These are phyloP conservation scores for Anoplopoma fimbria DNA, from an alignment of 2,113 vertebrate species.

Conservation along the genomic window DNA sequence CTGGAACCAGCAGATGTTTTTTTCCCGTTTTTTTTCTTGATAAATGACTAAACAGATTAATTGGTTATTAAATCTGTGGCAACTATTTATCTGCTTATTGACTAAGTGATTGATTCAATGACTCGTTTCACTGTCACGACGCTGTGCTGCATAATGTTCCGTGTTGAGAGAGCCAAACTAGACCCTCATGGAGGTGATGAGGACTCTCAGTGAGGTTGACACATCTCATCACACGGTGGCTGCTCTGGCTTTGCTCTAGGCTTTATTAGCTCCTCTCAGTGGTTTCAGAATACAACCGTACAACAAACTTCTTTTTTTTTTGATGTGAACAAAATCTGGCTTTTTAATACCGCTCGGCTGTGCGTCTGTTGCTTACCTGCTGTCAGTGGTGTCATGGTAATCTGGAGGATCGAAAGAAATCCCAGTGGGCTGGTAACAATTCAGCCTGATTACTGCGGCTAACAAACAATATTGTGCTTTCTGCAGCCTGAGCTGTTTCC, in stretches of 20 bases:
- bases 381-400: constrained; percentile 47
- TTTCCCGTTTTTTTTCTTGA: no score
- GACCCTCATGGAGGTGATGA: constrained; percentile 29
- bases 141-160: neutral
- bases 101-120: constrained; percentile 4
- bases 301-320: constrained; percentile 2
- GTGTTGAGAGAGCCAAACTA: constrained; percentile 11
- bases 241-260: neutral
- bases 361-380: constrained; percentile 49
- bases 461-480: constrained; percentile 56
- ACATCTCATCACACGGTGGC: constrained; percentile 31
- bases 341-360: constrained; percentile 17
- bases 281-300: constrained; percentile 31
- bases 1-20: no score
- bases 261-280: constrained; percentile 4
- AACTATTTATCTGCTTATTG: constrained; percentile 13
- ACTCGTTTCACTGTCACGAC: neutral
- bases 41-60: neutral
- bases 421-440: constrained; percentile 57
- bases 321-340: neutral
- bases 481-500: constrained; percentile 20
- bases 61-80: constrained; percentile 3
- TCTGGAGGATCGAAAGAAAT: constrained; percentile 53
- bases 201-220: constrained; percentile 36
- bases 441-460: constrained; percentile 61